phyloP scores from a whole-genome alignment of 2,113 vertebrate species.

The Phycodurus eques region DNA sequence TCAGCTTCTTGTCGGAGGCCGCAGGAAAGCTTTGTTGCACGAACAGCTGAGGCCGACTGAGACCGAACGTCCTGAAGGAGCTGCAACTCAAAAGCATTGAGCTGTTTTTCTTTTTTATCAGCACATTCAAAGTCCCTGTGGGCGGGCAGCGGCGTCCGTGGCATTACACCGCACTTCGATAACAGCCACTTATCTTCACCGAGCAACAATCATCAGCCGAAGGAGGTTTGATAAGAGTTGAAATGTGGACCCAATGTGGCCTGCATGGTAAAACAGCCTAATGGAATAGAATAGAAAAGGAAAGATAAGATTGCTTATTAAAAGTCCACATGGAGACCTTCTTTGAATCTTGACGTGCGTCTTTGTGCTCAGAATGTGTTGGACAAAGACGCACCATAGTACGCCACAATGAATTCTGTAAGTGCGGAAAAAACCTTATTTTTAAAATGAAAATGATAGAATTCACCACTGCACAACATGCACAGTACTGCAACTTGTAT shows the following conservation, averaged over 20 bases:
- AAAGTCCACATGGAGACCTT: constrained; percentile 46
- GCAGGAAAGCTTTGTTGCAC: constrained; percentile 23
- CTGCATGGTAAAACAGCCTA: constrained; percentile 56
- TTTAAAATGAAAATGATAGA: neutral
- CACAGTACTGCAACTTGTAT: neutral
- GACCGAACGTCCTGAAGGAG: constrained; percentile 37
- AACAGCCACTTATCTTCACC: constrained; percentile 65
- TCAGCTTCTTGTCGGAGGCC: constrained; percentile 44
- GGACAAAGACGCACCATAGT: neutral
- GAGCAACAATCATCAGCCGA: constrained; percentile 59
- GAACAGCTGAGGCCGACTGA: constrained; percentile 33
- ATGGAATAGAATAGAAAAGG: constrained; percentile 34
- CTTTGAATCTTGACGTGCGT: constrained; percentile 41
- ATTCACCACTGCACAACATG: neutral
- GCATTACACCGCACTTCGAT: constrained; percentile 62
- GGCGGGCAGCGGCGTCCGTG: constrained; percentile 48
- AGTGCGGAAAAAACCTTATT: neutral
- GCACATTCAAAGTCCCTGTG: constrained; percentile 63
- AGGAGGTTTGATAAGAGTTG: constrained; percentile 61
- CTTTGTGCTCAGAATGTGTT: constrained; percentile 22
- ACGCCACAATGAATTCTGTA: neutral
- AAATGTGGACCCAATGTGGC: constrained; percentile 61
- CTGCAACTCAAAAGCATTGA: constrained; percentile 43
- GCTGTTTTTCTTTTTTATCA: constrained; percentile 26
- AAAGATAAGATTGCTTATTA: constrained; percentile 65